Evolutionary conservation across 2,888 invertebrate species (phyloP), one percentile per base, ranked within the genome.

Genomic region (Diaphora mendica): DNA sequence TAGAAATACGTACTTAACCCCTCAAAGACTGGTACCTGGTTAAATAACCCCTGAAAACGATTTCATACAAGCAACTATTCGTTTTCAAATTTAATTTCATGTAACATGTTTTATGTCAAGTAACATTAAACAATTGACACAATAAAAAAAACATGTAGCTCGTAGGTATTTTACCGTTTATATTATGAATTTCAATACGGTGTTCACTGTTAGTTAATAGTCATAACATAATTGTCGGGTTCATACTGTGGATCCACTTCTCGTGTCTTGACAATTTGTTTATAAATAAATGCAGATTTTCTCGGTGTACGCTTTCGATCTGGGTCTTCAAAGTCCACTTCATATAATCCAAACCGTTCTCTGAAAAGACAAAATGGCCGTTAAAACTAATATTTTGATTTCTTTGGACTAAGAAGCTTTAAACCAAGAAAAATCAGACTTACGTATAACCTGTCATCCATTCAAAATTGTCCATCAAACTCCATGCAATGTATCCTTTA

Each of bases 381-480:
- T 68, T 59, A 68, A 33, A 33, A 23, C 7, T 26, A 48, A 17
- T 55, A 30, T 48, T 4, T 67, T 67, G 5, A 39, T 65, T 23
- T 8, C 51, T 23, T 8, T 23, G 23, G 23, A 2, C 23, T 51
- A 23, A 23, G 23, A 48, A 55, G 11, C 26, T 33, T 17, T 33
- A n/a, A 42, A 26, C 3, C 42, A 42, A n/a, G n/a, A 65, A 65
- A 33, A 23, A 91, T 20, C 48, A 48, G 15, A 48, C 95, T 94
- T 88, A 96, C 94, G 89, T 91, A 82, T 96, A 97, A 64, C 97
- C 97, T 65, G 87, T 82, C 71, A 90, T 85, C 97, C 97, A 97
- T 87, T 97, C 97, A 81, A 97, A 96, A 85, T 96, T 97, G 82
- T 97, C 97, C 92, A 97, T 93, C 4, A 97, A 88, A 78, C 96